Percentiles rank a stretch among this genome's conserved stretches.
Evolutionary conservation across 1,140 invertebrate species (phyloP).

Genomic region (Danaus plexippus): DNA sequence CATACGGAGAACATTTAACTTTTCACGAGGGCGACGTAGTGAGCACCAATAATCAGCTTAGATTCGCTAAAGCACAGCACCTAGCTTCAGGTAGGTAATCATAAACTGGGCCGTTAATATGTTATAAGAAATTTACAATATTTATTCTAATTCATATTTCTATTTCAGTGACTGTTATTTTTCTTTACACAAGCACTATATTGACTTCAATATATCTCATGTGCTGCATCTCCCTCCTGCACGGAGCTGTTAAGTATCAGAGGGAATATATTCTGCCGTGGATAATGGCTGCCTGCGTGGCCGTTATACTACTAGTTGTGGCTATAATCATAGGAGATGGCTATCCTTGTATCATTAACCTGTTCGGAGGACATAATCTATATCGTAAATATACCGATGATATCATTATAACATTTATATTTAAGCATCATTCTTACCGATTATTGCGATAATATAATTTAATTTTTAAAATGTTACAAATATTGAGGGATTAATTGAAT

Average conservation of each 20-base stretch:
- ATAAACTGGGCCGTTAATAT: too few species aligned
- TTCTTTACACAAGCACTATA: constrained; percentile 59
- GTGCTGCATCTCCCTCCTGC: constrained; percentile 58
- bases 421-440: not conserved
- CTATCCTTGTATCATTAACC: constrained; percentile 48
- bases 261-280: constrained; percentile 59
- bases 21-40: constrained; percentile 55
- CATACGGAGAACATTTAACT: constrained; percentile 41
- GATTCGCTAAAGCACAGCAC: constrained; percentile 58
- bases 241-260: constrained; percentile 58
- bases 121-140: too few species aligned
- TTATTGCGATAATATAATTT: too few species aligned
- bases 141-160: too few species aligned
- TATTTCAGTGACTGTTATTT: constrained; percentile 56
- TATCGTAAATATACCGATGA: constrained; percentile 47
- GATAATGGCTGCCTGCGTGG: constrained; percentile 54
- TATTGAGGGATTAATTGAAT: too few species aligned
- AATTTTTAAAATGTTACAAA: too few species aligned
- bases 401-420: not conserved
- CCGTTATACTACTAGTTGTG: constrained; percentile 41
- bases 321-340: constrained; percentile 48
- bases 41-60: constrained; percentile 57
- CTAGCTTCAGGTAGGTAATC: constrained; percentile 47
- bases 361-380: constrained; percentile 53
- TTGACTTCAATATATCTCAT: constrained; percentile 57